Evolutionary conservation across 2,113 vertebrate species (phyloP), one percentile per base, ranked within the genome.

Genomic region (Toxotes jaculatrix): DNA sequence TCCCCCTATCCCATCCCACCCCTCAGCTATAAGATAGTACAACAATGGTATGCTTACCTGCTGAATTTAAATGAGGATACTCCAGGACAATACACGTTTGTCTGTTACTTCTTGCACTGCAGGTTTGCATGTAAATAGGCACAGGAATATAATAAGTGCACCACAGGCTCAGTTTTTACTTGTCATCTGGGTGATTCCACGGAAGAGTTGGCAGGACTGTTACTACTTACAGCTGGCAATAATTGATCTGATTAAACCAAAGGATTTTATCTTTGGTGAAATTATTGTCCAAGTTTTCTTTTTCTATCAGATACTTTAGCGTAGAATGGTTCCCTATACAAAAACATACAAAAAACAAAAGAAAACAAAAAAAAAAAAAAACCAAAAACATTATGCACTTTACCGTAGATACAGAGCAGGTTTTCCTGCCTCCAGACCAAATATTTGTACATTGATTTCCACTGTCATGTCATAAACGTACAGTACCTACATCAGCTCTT

Each of bases 211-310:
- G 73, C 87, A 87, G 83, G 86, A 93, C 89, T 92, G 86, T 89
- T 92, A 85, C 70, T 92, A 85, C 70, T 79, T 77, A 79, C 72
- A 80, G 66, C 56, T 86, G 93, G 93, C 94, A 95, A 95, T 95
- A 95, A 95, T 93, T 90, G 91, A 92, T 88, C 73, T 78, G 55
- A 82, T 78, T 45, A 83, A 91, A 94, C 90, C 93, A 95, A 95
- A 93, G 92, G 86, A 92, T 93, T 95, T 92, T 92, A 81, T 78
- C 90, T 93, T 93, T 93, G 90, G 93, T 93, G 90, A 91, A 92
- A 84, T 94, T 92, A 94, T 92, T 94, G 91, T 87, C 91, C 55
- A 65, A 61, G 73, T 91, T 92, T 88, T 64, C 67, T 80, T 74
- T 77, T 73, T 83, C 31, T 79, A 68, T 75, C 32, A 1, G 55